Evolutionary conservation across 2,113 vertebrate genomes (phyloP), one percentile per base, ranked within the genome.

Genomic region (Peromyscus polionotus): DNA sequence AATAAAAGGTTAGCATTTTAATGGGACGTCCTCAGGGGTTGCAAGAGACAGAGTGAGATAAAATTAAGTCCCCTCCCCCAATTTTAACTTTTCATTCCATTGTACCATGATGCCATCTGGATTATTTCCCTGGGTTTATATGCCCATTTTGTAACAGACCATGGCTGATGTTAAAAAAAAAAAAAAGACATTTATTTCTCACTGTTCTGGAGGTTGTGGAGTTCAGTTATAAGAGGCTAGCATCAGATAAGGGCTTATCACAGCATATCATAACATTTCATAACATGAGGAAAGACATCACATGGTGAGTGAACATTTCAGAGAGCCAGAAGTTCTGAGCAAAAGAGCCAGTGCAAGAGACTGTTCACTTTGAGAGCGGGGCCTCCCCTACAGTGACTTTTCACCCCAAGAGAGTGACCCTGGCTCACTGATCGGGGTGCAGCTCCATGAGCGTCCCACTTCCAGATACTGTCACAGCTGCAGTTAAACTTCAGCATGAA

Each of bases 61-160:
- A 86, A 84, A 59, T 28, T 17, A 45, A 91, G 8, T 5, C n/a
- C 20, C 81, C 84, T 33, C 42, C 20, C 26, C 57, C 59, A 89
- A 75, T 83, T 95, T 87, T 20, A 76, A 42, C 31, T 94, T 93
- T 94, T 87, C 14, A 33, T 92, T 75, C 28, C 17, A 10, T 59
- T 54, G 76, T 3, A 70, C 11, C 20, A 11, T 48, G 22, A 83
- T 61, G 20, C 10, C 73, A 88, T 63, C 73, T 81, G 14, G 26
- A n/a, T 92, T 42, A 11, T 42, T 61, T 89, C 75, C 33, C 31
- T 3, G 70, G 20, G 13, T 24, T 63, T 70, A 0, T 75, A 54
- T 63, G 42, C 33, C 10, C 17, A 51, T 48, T 70, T 70, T 83
- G 24, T 90, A 54, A 48, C 17, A 75, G 36, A 75, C 22, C 17